Evolutionary conservation across 2,797 vertebrate genomes (phyloP), one percentile per base, ranked within the genome.

Genomic region (Amazonetta brasiliensis): DNA sequence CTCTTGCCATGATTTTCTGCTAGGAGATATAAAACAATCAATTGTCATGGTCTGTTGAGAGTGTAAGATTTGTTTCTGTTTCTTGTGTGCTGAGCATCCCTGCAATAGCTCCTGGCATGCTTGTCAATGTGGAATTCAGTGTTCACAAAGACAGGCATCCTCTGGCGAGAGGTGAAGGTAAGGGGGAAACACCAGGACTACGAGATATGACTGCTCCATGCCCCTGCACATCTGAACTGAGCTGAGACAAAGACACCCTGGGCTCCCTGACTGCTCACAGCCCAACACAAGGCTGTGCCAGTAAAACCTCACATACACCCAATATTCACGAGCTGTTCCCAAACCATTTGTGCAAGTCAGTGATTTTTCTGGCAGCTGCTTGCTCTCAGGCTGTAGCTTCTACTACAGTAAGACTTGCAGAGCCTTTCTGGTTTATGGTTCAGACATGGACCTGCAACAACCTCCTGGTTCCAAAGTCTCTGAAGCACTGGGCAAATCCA

Each of bases 221-320:
- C 23, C 67, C 17, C 59, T 33, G n/a, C 1, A 1, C 30, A 41
- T 76, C 60, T 43, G 75, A 85, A 73, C 33, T 46, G 52, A 28
- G 76, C 8, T 5, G 55, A 39, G 43, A 50, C 52, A 48, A 58
- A 71, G 18, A 11, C 72, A 39, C 26, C 33, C 46, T 46, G 39
- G 1, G 3, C 21, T 21, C 31, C 31, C 44, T 43, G 71, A 39
- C 31, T 22, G 2, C 54, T 18, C 5, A 6, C 31, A 71, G 39
- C 15, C 28, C 0, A 1, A 19, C 25, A 55, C 0, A 0, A 58
- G 59, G 26, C 13, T 43, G 21, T 12, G 26, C 7, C 59, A 62
- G 4, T n/a, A 54, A 56, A 56, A 74, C 11, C 18, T 31, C 67
- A 43, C 68, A 52, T 7, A 3, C 1, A 39, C 6, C 21, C 25